Conservation (phyloP, 2,888 invertebrate genomes). For the Mesochorus sp. region DNA sequence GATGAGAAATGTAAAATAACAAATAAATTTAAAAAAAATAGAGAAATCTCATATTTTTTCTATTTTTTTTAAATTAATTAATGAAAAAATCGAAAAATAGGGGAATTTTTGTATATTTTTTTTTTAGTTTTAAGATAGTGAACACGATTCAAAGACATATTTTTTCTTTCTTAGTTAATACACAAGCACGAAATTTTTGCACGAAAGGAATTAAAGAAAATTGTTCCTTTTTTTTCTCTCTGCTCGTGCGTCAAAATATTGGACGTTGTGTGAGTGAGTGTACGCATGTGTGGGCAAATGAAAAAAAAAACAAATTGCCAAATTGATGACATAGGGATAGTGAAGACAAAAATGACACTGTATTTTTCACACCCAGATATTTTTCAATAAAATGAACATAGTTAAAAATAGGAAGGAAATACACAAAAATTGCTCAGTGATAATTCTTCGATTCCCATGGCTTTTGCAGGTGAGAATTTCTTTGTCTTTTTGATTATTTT, state of each 20-base stretch:
- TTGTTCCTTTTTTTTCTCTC: background rate
- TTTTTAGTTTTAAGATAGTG: too few species aligned
- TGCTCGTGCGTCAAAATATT: slow-evolving; percentile 15
- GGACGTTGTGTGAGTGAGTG: slow-evolving; percentile 13
- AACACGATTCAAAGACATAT: background rate
- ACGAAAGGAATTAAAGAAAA: background rate
- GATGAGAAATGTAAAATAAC: background rate
- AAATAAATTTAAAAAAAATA: background rate
- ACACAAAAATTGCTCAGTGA: background rate
- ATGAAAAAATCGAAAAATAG: too few species aligned
- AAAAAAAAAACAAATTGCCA: slow-evolving; percentile 74
- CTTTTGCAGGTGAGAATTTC: too few species aligned
- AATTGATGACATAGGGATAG: slow-evolving; percentile 64
- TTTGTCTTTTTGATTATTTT: too few species aligned
- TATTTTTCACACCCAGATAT: slow-evolving; percentile 80
- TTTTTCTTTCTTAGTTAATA: slow-evolving; percentile 11
- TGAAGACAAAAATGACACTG: slow-evolving; percentile 74
- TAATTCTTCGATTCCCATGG: too few species aligned
- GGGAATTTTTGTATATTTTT: too few species aligned
- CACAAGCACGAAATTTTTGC: background rate
- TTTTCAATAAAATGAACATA: slow-evolving; percentile 80
- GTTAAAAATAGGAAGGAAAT: slow-evolving; percentile 61
- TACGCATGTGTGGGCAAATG: slow-evolving; percentile 24
- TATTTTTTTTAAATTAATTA: too few species aligned
- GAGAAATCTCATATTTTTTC: too few species aligned